Evolutionary conservation across 2,797 vertebrate genomes (phyloP).

Genomic region (Loriculus beryllinus): DNA sequence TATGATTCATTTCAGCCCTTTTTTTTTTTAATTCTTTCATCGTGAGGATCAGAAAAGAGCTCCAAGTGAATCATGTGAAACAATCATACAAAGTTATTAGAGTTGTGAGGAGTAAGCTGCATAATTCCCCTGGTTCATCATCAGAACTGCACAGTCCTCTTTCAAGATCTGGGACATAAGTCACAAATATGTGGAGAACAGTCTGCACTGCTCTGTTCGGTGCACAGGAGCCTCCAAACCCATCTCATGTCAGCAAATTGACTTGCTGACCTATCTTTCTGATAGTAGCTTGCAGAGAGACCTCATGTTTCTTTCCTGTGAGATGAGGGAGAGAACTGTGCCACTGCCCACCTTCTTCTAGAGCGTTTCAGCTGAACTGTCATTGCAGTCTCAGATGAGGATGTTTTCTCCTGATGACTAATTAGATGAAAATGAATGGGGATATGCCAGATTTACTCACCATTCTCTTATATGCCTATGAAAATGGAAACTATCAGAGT

Average conservation of each 20-base stretch:
- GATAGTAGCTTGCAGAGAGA: not conserved
- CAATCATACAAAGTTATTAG: not conserved
- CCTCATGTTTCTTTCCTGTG: not conserved
- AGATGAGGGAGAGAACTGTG: not conserved
- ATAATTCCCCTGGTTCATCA: not conserved
- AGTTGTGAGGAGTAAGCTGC: not conserved
- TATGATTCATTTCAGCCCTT: not conserved
- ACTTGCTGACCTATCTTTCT: not conserved
- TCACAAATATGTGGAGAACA: not conserved
- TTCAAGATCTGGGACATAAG: not conserved
- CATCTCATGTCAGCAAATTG: not conserved
- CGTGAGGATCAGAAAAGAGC: not conserved
- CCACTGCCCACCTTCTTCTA: not conserved
- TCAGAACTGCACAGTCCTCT: accelerated
- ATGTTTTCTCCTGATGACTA: not conserved
- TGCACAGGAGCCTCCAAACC: not conserved
- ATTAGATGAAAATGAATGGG: not conserved
- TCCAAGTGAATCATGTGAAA: not conserved
- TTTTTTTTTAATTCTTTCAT: not conserved
- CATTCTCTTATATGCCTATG: not conserved
- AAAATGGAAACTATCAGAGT: not conserved
- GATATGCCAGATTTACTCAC: not conserved
- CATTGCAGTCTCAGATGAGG: not conserved
- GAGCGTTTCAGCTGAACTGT: not conserved
- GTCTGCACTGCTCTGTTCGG: not conserved